Evolutionary conservation across 2,888 invertebrate genomes (phyloP), one percentile per base, ranked within the genome.

Genomic region (Malachius bipustulatus): DNA sequence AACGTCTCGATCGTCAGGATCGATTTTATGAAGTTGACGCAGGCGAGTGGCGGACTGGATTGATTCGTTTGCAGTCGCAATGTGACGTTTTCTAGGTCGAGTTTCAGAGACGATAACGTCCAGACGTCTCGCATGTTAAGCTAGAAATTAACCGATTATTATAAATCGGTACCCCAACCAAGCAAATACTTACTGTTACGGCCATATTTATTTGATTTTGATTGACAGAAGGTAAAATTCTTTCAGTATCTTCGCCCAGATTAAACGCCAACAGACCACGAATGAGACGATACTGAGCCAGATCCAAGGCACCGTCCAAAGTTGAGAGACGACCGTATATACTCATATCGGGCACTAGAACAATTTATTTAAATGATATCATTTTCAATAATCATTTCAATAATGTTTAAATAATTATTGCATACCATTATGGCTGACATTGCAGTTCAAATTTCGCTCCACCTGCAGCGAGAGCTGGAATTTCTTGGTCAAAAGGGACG

Each of bases 11-110:
- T 75, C 27, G 83, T 80, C 29, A 96, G 67, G 11, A 79, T 74
- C 0, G 93, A 93, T 60, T 83, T 84, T 45, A 93, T 84, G 59
- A 96, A 93, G 65, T 93, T 88, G 40, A 94, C 75, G 50, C 83
- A 83, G 2, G 90, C 88, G 30, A 96, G 66, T 3, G 79, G 71
- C 4, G 78, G 70, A 27, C 63, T 62, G 3, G 67, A 67, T 41
- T 69, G 70, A 45, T 66, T 63, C n/a, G 72, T 67, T 50, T 74
- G 69, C 32, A 85, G 64, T 48, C 75, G 75, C 36, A 94, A 68
- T 0, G 79, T 79, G 10, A 96, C 94, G 63, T 94, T 85, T 39
- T 83, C 77, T 27, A 94, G 67, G 50, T 90, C 82, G 38, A 94
- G 65, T 48, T 76, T 76, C 42, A 93, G 71, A 0, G 82, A 84